phyloP scores from a whole-genome alignment of 2,113 vertebrate genomes.

The Chlamydotis undulata region DNA sequence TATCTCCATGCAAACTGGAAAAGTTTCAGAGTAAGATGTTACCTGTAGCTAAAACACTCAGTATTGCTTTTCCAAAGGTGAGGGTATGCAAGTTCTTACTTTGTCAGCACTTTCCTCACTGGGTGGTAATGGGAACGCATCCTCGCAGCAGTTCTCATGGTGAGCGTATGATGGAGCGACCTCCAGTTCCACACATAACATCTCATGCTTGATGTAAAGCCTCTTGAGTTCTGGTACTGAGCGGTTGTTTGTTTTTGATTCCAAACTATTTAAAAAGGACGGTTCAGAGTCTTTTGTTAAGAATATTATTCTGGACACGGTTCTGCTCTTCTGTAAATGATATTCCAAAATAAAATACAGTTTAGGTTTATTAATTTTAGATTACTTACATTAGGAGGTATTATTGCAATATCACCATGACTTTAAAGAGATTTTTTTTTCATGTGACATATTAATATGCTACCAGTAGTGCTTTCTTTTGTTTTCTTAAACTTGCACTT shows the following conservation, averaged over 20 bases:
- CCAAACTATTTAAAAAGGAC: not conserved
- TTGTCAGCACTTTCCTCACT: not conserved
- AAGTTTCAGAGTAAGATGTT: not conserved
- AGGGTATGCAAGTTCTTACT: not conserved
- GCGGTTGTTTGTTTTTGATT: constrained; percentile 11
- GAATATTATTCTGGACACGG: not conserved
- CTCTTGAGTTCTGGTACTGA: not conserved
- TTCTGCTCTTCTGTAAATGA: not conserved
- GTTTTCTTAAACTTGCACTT: not conserved
- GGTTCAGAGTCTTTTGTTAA: not conserved
- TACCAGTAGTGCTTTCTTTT: not conserved
- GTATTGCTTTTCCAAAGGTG: not conserved
- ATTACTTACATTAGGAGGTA: not conserved
- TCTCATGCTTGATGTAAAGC: constrained; percentile 4
- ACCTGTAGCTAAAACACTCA: accelerated
- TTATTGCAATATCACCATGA: not conserved
- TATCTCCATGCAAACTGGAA: not conserved
- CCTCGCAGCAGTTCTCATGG: constrained; percentile 12
- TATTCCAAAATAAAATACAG: not conserved
- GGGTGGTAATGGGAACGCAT: constrained; percentile 12
- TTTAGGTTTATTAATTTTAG: not conserved
- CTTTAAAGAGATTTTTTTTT: not conserved
- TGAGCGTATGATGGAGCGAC: not conserved
- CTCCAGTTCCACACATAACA: not conserved
- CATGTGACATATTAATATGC: not conserved